These are phyloP conservation scores for Lycaena phlaeas DNA, from an alignment of 2,888 invertebrate species.

Conservation along the genomic window DNA sequence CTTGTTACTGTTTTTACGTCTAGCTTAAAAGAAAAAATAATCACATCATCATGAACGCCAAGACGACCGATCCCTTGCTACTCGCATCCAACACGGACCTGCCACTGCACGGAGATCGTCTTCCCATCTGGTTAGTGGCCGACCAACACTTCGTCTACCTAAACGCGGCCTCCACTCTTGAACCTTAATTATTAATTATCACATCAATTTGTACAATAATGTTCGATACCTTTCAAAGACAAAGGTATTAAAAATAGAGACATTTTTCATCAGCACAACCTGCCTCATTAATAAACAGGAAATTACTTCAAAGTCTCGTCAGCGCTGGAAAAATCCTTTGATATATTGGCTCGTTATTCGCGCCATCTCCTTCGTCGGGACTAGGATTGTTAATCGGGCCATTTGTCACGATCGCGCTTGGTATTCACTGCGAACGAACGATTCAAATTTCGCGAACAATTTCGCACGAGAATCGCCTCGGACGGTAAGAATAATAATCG, in stretches of 20 bases:
- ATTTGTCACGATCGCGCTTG: slow-evolving; percentile 65
- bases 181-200: too few relatives aligned
- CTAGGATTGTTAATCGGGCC: slow-evolving; percentile 64
- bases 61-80: too few relatives aligned
- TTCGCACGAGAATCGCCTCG: slow-evolving; percentile 32
- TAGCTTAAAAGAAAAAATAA: too few relatives aligned
- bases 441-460: slow-evolving; percentile 54
- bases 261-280: not conserved
- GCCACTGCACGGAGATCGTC: too few relatives aligned
- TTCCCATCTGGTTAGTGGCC: too few relatives aligned
- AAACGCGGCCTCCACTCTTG: too few relatives aligned
- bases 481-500: slow-evolving; percentile 17
- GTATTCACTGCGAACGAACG: slow-evolving; percentile 49
- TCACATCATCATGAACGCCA: too few relatives aligned
- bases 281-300: slow-evolving; percentile 41
- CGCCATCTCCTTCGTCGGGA: slow-evolving; percentile 56
- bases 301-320: slow-evolving; percentile 41
- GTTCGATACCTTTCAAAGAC: too few relatives aligned
- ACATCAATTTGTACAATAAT: too few relatives aligned
- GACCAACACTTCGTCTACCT: too few relatives aligned
- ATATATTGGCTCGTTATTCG: slow-evolving; percentile 68
- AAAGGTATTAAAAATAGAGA: not conserved
- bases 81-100: too few relatives aligned
- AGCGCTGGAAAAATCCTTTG: slow-evolving; percentile 62
- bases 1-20: too few relatives aligned